Evolutionary conservation across 2,888 invertebrate genomes (phyloP), one percentile per base, ranked within the genome.

Genomic region (Brenthis hecate): DNA sequence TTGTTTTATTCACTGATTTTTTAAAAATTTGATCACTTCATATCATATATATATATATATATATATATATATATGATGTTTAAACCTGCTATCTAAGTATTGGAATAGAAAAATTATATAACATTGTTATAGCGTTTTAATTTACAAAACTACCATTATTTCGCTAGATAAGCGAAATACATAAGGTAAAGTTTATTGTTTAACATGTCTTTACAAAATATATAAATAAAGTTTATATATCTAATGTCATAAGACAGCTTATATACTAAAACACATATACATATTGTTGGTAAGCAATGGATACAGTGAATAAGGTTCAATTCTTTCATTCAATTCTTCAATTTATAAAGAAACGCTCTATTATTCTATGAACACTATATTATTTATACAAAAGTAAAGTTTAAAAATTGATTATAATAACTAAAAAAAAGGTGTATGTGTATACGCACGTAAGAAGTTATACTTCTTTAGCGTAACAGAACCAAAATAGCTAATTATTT

Each of bases 221-320:
- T 92, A 91, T 91, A 89, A 87, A 84, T 84, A 81, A 77, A 71
- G 72, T 79, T 88, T 92, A 89, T 92, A 92, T 92, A 89, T 90
- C 81, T 83, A 79, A 80, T 88, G 88, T 89, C 83, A 87, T 82
- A 81, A 89, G 90, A 87, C 88, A 78, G 80, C 73, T 80, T 82
- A 74, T 77, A 66, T 43, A 50, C 32, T 66, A 58, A 56, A 61
- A 51, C 56, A 63, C 65, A 56, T 65, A 60, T 66, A 65, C 53
- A 60, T 68, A 75, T 73, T 76, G 77, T 78, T 80, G 76, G 78
- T 80, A 81, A 80, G 61, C 51, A 73, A 75, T 53, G 53, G 43
- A 53, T 54, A 11, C 36, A 43, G 54, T 54, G 62, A 53, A 43
- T 54, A 36, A 19, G 19, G 32, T 62, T 43, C 2, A 13, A n/a